Percentiles rank a stretch among this genome's conserved stretches.
phyloP scores from a whole-genome alignment of 1,140 invertebrate genomes.

The Tribolium madens region DNA sequence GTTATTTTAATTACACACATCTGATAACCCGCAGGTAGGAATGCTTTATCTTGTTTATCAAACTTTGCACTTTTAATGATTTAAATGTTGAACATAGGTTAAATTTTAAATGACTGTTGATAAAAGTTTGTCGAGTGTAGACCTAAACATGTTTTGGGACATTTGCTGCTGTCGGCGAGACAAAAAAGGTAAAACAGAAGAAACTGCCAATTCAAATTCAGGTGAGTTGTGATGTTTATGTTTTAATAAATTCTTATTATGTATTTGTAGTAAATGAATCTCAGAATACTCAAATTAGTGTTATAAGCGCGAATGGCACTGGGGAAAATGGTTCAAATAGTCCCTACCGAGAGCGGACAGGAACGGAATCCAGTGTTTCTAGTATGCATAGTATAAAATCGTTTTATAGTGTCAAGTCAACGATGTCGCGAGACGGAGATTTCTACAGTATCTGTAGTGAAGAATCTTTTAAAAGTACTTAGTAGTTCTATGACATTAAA shows the following conservation, averaged over 20 bases:
- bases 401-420: constrained; percentile 51
- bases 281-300: constrained; percentile 36
- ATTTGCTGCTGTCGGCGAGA: constrained; percentile 21
- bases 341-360: constrained; percentile 24
- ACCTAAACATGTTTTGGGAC: constrained; percentile 27
- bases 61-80: constrained; percentile 23
- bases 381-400: constrained; percentile 51
- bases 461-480: constrained; percentile 46
- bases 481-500: background rate
- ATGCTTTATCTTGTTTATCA: constrained; percentile 3
- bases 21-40: background rate
- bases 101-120: background rate
- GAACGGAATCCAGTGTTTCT: constrained; percentile 23
- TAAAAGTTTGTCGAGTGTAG: background rate
- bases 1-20: background rate
- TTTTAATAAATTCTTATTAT: background rate
- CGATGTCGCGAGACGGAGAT: constrained; percentile 36
- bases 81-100: constrained; percentile 9
- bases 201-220: background rate
- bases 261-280: constrained; percentile 25
- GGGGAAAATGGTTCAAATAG: background rate
- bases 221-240: background rate
- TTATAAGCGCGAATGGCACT: constrained; percentile 7
- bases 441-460: constrained; percentile 56
- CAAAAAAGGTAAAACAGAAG: background rate